These are phyloP conservation scores for Nannoperca australis DNA, from an alignment of 2,797 vertebrate species.

Conservation along the genomic window DNA sequence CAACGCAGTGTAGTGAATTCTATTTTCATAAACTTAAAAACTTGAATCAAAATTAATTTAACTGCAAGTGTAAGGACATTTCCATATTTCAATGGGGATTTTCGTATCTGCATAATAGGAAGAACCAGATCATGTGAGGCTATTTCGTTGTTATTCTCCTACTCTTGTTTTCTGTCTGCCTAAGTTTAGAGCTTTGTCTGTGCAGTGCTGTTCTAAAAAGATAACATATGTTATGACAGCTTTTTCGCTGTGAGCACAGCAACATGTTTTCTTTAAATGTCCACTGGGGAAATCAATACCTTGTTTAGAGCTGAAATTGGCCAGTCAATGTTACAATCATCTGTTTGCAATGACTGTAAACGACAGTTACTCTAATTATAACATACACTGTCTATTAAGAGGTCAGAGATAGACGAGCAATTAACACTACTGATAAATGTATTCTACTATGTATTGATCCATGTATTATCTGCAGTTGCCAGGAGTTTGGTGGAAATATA, in stretches of 20 bases:
- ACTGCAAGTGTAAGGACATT: neutral
- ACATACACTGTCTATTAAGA: constrained; percentile 57
- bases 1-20: neutral
- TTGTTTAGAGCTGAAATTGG: constrained; percentile 76
- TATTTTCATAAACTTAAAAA: constrained; percentile 51
- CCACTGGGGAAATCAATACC: constrained; percentile 75
- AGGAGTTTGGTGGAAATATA: neutral
- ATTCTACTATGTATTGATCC: constrained; percentile 22
- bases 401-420: constrained; percentile 48
- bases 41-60: constrained; percentile 27
- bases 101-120: constrained; percentile 2
- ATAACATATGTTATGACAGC: constrained; percentile 59
- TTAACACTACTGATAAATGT: constrained; percentile 49
- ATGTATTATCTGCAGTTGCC: neutral
- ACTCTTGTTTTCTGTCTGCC: neutral
- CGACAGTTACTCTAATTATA: constrained; percentile 65
- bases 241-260: constrained; percentile 51
- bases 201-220: constrained; percentile 37
- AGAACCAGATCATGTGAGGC: neutral
- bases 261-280: constrained; percentile 70
- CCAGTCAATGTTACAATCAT: constrained; percentile 75
- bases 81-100: constrained; percentile 12
- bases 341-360: constrained; percentile 72
- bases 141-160: neutral
- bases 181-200: neutral